These are phyloP conservation scores for Hoplodrina blanda DNA, from an alignment of 2,888 invertebrate species.

Conservation along the genomic window DNA sequence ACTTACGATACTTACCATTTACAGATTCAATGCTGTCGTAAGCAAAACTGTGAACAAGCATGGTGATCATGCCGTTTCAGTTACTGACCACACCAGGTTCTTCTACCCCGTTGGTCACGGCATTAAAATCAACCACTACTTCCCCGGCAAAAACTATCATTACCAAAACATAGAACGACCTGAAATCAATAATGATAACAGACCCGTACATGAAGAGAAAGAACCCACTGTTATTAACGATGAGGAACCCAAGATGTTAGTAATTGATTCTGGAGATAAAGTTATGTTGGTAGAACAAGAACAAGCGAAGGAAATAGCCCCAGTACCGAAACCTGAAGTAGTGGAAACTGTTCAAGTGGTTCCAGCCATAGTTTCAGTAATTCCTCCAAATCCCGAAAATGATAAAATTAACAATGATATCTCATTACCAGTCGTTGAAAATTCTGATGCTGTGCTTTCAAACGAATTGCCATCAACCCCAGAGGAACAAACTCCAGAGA, in stretches of 20 bases:
- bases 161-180: constrained; percentile 57
- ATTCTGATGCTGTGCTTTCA: constrained; percentile 51
- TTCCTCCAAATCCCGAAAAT: constrained; percentile 53
- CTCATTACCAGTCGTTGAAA: constrained; percentile 50
- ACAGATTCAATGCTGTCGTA: constrained; percentile 91
- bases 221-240: constrained; percentile 42
- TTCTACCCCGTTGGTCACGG: constrained; percentile 80
- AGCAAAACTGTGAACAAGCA: constrained; percentile 86
- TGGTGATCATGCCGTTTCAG: constrained; percentile 81
- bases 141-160: constrained; percentile 77
- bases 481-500: constrained; percentile 56
- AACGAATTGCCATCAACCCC: constrained; percentile 27
- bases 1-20: constrained; percentile 15
- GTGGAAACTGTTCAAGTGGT: constrained; percentile 66
- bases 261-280: constrained; percentile 65
- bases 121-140: constrained; percentile 84
- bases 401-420: constrained; percentile 50
- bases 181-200: constrained; percentile 63
- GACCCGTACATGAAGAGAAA: constrained; percentile 72
- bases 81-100: constrained; percentile 79
- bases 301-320: constrained; percentile 56
- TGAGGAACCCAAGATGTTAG: constrained; percentile 59
- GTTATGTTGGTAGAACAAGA: constrained; percentile 65
- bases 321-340: constrained; percentile 65
- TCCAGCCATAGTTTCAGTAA: constrained; percentile 69